Conservation (phyloP, 2,797 vertebrate species). For the Tolypeutes matacus region DNA sequence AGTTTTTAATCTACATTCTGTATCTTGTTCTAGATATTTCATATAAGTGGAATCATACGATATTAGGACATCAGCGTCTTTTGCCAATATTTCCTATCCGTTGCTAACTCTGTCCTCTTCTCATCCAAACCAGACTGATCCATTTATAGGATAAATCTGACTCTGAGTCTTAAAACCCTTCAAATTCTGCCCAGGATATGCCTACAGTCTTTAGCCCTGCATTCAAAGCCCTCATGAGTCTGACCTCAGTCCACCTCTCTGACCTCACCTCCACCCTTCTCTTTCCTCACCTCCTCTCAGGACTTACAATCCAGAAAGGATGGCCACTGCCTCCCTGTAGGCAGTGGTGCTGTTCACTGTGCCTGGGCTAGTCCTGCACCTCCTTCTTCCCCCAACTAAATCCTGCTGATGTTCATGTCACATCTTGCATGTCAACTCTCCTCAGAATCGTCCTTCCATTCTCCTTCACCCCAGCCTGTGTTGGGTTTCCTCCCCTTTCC, state of each 20-base stretch:
- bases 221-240: not conserved
- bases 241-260: not conserved
- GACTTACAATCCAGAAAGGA: not conserved
- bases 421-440: not conserved
- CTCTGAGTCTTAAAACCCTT: not conserved
- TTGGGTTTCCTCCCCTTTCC: rapidly evolving
- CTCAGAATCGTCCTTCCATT: not conserved
- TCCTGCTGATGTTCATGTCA: not conserved
- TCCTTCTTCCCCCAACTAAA: not conserved
- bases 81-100: not conserved
- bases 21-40: too few relatives aligned
- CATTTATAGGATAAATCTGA: constrained; percentile 5
- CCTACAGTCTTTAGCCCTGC: not conserved
- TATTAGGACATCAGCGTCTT: not conserved
- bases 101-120: not conserved
- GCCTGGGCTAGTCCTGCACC: not conserved
- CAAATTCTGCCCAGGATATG: not conserved
- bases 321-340: not conserved
- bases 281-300: not conserved
- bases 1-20: too few relatives aligned
- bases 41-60: too few relatives aligned
- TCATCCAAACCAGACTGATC: not conserved
- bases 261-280: not conserved
- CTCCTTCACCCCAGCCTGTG: not conserved
- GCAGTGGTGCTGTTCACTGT: not conserved